Conservation (phyloP, 2,888 invertebrate genomes). For the Apantesis nais region DNA sequence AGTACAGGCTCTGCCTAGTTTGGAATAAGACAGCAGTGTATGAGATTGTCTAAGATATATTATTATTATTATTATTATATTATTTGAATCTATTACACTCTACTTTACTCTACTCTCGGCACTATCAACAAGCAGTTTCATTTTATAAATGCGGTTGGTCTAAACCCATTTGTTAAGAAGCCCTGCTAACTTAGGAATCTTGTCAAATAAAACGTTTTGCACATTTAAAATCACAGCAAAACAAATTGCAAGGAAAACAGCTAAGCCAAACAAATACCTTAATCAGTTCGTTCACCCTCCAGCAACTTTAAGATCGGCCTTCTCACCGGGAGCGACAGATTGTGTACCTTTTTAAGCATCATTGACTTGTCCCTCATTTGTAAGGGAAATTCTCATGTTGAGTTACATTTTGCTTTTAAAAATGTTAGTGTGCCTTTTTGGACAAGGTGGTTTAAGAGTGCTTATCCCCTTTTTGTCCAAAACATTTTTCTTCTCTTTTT, state of each 20-base stretch:
- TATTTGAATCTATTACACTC: no score
- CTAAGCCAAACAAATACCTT: conserved; percentile 9
- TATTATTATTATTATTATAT: no score
- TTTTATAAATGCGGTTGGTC: not conserved
- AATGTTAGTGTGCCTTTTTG: not conserved
- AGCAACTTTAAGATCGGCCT: conserved; percentile 12
- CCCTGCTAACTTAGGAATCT: not conserved
- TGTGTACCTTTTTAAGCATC: conserved; percentile 39
- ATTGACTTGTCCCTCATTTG: conserved; percentile 41
- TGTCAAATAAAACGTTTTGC: not conserved
- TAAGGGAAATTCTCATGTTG: not conserved
- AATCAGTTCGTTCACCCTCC: conserved; percentile 5
- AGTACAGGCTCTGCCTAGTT: no score
- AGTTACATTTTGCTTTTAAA: not conserved
- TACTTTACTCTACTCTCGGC: no score
- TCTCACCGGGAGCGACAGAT: conserved; percentile 25
- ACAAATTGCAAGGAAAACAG: conserved; percentile 3
- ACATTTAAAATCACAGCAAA: not conserved
- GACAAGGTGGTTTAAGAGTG: not conserved
- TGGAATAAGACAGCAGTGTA: no score
- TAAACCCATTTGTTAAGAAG: not conserved
- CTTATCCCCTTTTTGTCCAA: not conserved
- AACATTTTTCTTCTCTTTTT: not conserved
- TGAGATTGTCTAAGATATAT: no score
- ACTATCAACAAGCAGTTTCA: not conserved